Evolutionary conservation across 2,888 invertebrate species (phyloP).

Genomic region (Drosophila vallismaia): DNA sequence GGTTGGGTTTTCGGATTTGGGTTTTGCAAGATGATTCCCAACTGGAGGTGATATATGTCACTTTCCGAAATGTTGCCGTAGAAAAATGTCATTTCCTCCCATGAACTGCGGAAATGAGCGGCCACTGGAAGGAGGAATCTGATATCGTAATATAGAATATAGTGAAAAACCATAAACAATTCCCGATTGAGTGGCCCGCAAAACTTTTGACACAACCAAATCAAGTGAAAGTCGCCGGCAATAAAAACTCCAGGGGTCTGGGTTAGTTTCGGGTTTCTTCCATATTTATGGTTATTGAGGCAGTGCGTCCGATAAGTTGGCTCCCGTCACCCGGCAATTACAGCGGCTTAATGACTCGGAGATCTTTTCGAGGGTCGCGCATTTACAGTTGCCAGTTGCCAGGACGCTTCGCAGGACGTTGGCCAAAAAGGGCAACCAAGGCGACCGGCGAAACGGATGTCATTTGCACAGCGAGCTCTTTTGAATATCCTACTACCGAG

Average conservation of each 20-base stretch:
- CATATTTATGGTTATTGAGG: constrained; percentile 72
- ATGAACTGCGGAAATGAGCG: constrained; percentile 71
- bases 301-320: constrained; percentile 52
- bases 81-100: constrained; percentile 78
- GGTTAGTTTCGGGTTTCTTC: constrained; percentile 23
- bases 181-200: constrained; percentile 47
- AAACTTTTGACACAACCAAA: constrained; percentile 65
- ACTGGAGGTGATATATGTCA: constrained; percentile 71
- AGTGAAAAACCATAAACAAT: constrained; percentile 49
- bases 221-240: constrained; percentile 63
- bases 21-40: constrained; percentile 45
- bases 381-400: constrained; percentile 26
- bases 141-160: constrained; percentile 2
- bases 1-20: constrained; percentile 13
- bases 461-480: constrained; percentile 62
- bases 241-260: constrained; percentile 64
- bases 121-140: constrained; percentile 14
- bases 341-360: constrained; percentile 76
- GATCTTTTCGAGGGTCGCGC: constrained; percentile 21
- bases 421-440: constrained; percentile 43
- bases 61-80: constrained; percentile 48
- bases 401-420: constrained; percentile 27
- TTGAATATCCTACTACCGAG: constrained; percentile 54
- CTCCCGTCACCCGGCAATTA: constrained; percentile 56
- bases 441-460: constrained; percentile 66